A percentile compares a stretch with the other conserved stretches of the same genome.
Conservation (phyloP, 2,888 invertebrate genomes). For the Meiosimyza decipiens region DNA sequence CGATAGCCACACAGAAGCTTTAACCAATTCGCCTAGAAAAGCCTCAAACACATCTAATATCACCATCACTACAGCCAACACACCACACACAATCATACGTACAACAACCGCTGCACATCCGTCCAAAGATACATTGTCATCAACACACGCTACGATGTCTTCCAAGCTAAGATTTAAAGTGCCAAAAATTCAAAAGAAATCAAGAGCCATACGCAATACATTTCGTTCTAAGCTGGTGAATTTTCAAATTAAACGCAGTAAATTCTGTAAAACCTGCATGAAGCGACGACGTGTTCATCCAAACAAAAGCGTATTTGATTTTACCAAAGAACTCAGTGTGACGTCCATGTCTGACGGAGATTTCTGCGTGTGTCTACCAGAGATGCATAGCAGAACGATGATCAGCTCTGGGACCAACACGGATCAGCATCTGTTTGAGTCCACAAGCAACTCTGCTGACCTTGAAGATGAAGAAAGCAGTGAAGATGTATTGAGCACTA, state of each 20-base stretch:
- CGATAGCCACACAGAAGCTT: conserved; percentile 18
- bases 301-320: conserved; percentile 63
- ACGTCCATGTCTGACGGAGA: conserved; percentile 45
- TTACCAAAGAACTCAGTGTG: conserved; percentile 60
- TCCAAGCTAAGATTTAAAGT: conserved; percentile 61
- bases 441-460: conserved; percentile 45
- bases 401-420: conserved; percentile 35
- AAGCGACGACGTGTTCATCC: conserved; percentile 64
- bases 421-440: conserved; percentile 43
- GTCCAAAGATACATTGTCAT: conserved; percentile 4
- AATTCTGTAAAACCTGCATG: conserved; percentile 63
- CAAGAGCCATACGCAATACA: conserved; percentile 63
- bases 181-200: conserved; percentile 64
- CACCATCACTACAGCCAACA: conserved; percentile 11
- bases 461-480: conserved; percentile 54
- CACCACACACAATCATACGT: conserved; percentile 28
- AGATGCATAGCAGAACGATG: conserved; percentile 2
- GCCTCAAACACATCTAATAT: conserved; percentile 36
- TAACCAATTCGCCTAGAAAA: conserved; percentile 17
- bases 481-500: conserved; percentile 62
- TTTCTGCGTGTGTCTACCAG: conserved; percentile 59
- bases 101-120: conserved; percentile 22
- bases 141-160: conserved; percentile 11
- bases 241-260: conserved; percentile 59
- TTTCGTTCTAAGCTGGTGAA: conserved; percentile 63